Evolutionary conservation across 2,888 invertebrate genomes (phyloP), one percentile per base, ranked within the genome.

Genomic region (Strigamia crassipes): DNA sequence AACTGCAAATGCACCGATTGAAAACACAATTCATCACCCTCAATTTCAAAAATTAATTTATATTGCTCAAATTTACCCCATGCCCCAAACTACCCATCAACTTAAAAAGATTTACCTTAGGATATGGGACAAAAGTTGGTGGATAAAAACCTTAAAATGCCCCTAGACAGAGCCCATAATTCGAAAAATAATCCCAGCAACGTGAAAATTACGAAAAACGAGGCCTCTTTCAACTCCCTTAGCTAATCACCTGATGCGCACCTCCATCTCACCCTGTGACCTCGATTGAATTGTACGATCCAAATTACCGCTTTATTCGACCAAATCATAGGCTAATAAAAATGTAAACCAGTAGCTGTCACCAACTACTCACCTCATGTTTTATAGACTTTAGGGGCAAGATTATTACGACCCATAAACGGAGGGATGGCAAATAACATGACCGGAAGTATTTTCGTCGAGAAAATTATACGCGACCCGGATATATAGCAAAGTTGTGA

Each of bases 301-400:
- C 61, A 61, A 61, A 61, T 61, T 61, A 61, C 61, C 61, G 23
- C 61, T 61, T 61, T 5, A 61, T 61, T n/a, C 61, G 21, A 21
- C 61, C 18, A 61, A 61, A 61, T 61, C 61, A 61, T 61, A 61
- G 61, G 18, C 61, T 61, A 61, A 61, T 61, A 61, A 61, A 61
- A 61, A 61, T 61, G 18, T 61, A 21, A 61, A 61, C 18, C 61
- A 18, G 61, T 61, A 61, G 61, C 61, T 61, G 61, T 61, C 61
- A 61, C 61, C 61, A 61, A 61, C 61, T 61, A 61, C 61, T 61
- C 61, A 61, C 61, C 61, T 61, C 23, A 61, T 61, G 61, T 61
- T 61, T 61, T 61, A 61, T 61, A 61, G 61, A 61, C 61, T 61
- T 61, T 61, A 61, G 18, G 61, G 61, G 61, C 4, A 61, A 61